Evolutionary conservation across 2,113 vertebrate species (phyloP).

Genomic region (Cyprinodon variegatus): DNA sequence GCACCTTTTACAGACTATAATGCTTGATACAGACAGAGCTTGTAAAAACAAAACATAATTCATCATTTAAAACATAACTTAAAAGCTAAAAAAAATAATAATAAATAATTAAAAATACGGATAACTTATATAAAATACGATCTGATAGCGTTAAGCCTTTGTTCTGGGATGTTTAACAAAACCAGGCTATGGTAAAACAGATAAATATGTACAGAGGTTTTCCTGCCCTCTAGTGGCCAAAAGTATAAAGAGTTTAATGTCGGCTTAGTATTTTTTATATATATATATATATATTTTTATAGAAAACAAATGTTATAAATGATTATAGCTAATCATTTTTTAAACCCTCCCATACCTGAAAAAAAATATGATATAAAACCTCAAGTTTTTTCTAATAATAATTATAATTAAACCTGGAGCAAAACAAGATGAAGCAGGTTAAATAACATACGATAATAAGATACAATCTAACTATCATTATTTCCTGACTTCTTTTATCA

Average conservation of each 20-base stretch:
- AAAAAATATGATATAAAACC: too few species aligned
- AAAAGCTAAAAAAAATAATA: neutral
- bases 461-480: neutral
- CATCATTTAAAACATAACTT: neutral
- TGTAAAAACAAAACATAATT: neutral
- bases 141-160: neutral
- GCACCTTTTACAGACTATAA: neutral
- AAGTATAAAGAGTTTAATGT: neutral
- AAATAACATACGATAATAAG: neutral
- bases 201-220: neutral
- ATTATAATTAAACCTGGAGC: neutral
- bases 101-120: neutral
- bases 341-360: neutral
- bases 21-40: neutral
- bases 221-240: constrained; percentile 1
- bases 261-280: neutral
- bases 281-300: neutral
- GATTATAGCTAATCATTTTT: neutral
- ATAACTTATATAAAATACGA: neutral
- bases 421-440: neutral
- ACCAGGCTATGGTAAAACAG: too few species aligned
- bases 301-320: neutral
- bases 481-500: neutral
- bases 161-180: neutral
- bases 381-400: neutral